Base-by-base conservation (phyloP, 2,888 invertebrate species). In the Drosophila tripunctata region DNA sequence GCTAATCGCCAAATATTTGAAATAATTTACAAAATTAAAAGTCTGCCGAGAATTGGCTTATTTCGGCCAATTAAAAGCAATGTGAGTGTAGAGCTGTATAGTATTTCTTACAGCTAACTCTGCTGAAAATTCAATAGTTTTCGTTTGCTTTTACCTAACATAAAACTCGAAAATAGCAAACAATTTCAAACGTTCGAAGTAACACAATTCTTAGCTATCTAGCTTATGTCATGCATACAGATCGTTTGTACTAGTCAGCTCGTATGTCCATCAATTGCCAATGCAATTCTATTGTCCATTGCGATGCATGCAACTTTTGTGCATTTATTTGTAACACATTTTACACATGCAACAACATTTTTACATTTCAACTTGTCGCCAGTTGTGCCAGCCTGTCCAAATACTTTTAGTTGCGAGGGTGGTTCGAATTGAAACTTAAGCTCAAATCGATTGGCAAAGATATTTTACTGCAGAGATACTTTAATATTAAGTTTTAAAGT, bases 1-100 rank as follows among this genome's bases (percentile, higher is more conserved):
- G 2, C 73, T 77, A 86, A 81, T 86, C 77, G 65, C 61, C 70
- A 76, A 86, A 79, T 83, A 80, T 78, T 86, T 80, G 69, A 86
- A 75, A 81, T 82, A 78, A 78, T 87, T 84, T 57, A 33, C 61
- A 58, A 58, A 79, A 79, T 61, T 63, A 54, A 69, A 65, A 70
- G 41, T 55, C 51, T 45, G 50, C 47, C 31, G 38, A 60, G 51
- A 74, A 52, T 61, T 47, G 10, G 56, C 51, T 73, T 65, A 55
- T 55, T 76, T 65, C 17, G 31, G 38, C 30, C 58, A 76, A 76
- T 75, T 84, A 60, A 54, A 61, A 52, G 14, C 38, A 40, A 62
- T 56, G 43, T 17, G 6, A 21, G 19, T 54, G 43, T n/a, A 27
- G 1, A 22, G 14, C 27, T 24, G 22, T 19, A 48, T 40, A 45